These are phyloP conservation scores for Opisthocomus hoazin DNA, from an alignment of 2,113 vertebrate species.

Conservation along the genomic window DNA sequence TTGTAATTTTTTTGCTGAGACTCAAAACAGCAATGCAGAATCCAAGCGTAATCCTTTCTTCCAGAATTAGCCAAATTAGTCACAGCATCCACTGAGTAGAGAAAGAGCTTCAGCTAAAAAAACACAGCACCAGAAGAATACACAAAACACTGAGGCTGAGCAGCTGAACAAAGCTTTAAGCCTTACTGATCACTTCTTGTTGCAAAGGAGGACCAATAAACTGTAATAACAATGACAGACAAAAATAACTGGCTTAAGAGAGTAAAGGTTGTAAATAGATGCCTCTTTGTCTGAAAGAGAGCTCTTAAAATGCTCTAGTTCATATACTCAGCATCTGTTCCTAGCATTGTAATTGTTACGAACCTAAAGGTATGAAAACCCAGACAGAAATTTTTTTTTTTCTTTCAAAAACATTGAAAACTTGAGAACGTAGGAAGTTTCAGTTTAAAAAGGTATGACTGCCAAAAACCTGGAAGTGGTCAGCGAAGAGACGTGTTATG, in stretches of 20 bases:
- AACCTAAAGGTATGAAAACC: not conserved
- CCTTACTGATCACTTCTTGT: not conserved
- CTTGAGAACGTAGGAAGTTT: not conserved
- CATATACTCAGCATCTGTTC: not conserved
- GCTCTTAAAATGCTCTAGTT: not conserved
- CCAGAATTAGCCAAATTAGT: constrained; percentile 59
- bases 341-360: not conserved
- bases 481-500: not conserved
- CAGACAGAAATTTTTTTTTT: not conserved
- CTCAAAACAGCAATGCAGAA: constrained; percentile 55
- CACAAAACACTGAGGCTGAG: constrained; percentile 5
- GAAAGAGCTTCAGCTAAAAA: constrained; percentile 60
- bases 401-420: not conserved
- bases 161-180: constrained; percentile 4
- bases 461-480: not conserved
- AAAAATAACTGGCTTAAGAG: not conserved
- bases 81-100: constrained; percentile 36
- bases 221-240: not conserved
- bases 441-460: not conserved
- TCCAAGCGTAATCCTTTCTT: constrained; percentile 57
- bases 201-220: not conserved
- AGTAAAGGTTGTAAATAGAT: not conserved
- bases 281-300: not conserved
- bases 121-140: not conserved
- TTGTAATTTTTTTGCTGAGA: constrained; percentile 42